Evolutionary conservation across 2,113 vertebrate genomes (phyloP), one percentile per base, ranked within the genome.

Genomic region (Coreoperca whiteheadi): DNA sequence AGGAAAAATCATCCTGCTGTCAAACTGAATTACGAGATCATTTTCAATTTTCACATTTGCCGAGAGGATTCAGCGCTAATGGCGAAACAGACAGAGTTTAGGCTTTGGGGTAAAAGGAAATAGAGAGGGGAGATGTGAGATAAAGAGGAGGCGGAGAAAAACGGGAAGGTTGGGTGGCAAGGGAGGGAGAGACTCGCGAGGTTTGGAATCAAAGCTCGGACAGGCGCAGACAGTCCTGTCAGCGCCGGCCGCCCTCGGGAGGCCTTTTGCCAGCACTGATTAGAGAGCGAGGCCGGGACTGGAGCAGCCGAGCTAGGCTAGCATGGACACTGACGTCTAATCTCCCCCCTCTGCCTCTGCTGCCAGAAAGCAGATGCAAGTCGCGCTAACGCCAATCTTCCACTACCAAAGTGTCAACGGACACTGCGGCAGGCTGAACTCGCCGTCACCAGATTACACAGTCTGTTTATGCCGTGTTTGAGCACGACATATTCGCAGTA

Each of bases 361-460:
- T 41, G 78, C 81, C 65, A 81, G 67, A 50, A 60, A 81, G 80
- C 88, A 84, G 81, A 87, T 71, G 81, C 73, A 9, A 5, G 72
- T 37, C 6, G 30, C 4, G n/a, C 85, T 86, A 81, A 87, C 74
- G 2, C 81, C 87, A 82, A 83, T 87, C 83, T 78, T 74, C 67
- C 46, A 41, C 67, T 28, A 59, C 71, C 28, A 0, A 46, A 67
- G 53, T 39, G 63, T 83, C 87, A 77, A 71, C 84, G 79, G 67
- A 86, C 70, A 51, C 82, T 50, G 79, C 7, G 2, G 69, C 83
- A 28, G 75, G 23, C 48, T 37, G 51, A 37, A 28, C 74, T 46
- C 25, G 1, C 23, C 1, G 14, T n/a, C 6, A 37, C 20, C 46
- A 71, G 80, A 75, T 67, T 65, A 69, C 21, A 77, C 57, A 21